phyloP scores from a whole-genome alignment of 1,140 invertebrate genomes.

The Saccostrea cuccullata region DNA sequence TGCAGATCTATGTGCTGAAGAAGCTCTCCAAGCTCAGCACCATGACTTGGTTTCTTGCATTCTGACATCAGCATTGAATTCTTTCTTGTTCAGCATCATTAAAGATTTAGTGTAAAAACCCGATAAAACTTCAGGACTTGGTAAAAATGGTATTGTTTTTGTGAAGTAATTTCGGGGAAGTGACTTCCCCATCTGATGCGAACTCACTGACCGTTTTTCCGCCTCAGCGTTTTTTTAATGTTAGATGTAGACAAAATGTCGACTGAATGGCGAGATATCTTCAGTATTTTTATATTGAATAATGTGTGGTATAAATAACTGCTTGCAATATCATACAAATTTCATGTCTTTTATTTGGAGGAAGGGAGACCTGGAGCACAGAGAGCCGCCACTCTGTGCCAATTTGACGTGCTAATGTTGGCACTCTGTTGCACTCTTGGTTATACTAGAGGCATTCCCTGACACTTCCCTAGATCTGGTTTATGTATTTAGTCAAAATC shows the following conservation, averaged over 20 bases:
- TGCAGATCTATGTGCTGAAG: neutral
- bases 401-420: conserved; percentile 27
- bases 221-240: conserved; percentile 9
- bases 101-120: conserved; percentile 34
- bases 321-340: conserved; percentile 20
- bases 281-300: conserved; percentile 27
- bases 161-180: conserved; percentile 1
- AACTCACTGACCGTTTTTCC: conserved; percentile 29
- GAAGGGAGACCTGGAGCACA: neutral
- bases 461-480: conserved; percentile 20
- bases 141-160: conserved; percentile 32
- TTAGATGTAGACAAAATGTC: conserved; percentile 35
- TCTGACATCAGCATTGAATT: conserved; percentile 25
- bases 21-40: neutral
- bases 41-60: conserved; percentile 19
- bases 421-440: conserved; percentile 16
- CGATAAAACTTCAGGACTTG: conserved; percentile 24
- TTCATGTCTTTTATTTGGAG: conserved; percentile 27
- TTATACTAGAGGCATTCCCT: neutral
- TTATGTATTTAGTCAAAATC: conserved; percentile 31
- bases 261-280: conserved; percentile 32
- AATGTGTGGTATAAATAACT: conserved; percentile 36
- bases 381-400: neutral
- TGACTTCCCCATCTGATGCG: conserved; percentile 26
- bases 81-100: conserved; percentile 37